Percentiles rank a stretch among this genome's conserved stretches.
phyloP scores from a whole-genome alignment of 1,140 invertebrate species.

The Pseudomyrmex cubaensis region DNA sequence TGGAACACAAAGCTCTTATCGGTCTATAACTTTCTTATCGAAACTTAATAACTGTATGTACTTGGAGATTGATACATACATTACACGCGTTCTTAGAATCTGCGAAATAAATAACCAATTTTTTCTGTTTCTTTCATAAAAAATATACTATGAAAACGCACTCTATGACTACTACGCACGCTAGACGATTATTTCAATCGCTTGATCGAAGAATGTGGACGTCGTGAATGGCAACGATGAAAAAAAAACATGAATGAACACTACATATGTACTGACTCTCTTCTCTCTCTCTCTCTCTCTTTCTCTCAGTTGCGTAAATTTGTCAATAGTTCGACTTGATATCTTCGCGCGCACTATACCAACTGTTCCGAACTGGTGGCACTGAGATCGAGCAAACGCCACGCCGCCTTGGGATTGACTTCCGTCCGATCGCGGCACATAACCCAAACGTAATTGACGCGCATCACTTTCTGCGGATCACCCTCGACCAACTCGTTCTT shows the following conservation, averaged over 20 bases:
- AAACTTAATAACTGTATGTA: no score
- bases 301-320: constrained; percentile 52
- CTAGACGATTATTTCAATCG: no score
- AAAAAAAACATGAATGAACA: constrained; percentile 1
- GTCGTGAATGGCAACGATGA: constrained; percentile 25
- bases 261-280: not conserved
- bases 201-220: no score
- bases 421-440: constrained; percentile 97
- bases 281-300: no score
- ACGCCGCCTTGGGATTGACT: constrained; percentile 97
- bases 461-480: constrained; percentile 97
- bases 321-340: constrained; percentile 56
- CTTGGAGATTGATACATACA: no score
- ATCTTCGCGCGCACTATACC: constrained; percentile 86
- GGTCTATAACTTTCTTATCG: no score
- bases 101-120: no score
- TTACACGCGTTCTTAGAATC: no score
- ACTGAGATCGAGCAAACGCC: constrained; percentile 97
- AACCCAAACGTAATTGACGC: constrained; percentile 98
- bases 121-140: no score
- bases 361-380: constrained; percentile 96
- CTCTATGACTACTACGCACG: not conserved
- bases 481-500: constrained; percentile 97
- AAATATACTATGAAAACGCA: not conserved
- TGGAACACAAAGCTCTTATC: no score